Evolutionary conservation across 2,113 vertebrate species (phyloP), one percentile per base, ranked within the genome.

Genomic region (Alethe diademata): DNA sequence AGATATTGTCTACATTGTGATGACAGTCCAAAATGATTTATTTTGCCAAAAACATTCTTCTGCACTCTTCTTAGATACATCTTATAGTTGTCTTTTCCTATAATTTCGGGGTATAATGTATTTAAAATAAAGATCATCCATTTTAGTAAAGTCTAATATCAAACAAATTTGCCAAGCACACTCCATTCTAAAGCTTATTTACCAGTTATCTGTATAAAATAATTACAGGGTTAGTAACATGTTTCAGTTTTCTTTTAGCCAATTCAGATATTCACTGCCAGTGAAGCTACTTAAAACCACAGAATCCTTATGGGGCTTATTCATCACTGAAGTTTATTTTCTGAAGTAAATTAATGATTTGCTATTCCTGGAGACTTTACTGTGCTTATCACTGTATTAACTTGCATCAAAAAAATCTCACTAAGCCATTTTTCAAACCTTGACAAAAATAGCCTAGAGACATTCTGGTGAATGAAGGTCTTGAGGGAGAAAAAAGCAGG

Each of bases 271-370:
- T 80, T 95, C 79, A 91, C 53, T 95, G 74, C 61, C 81, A 23
- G 24, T 72, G 90, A 97, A 95, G 56, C 66, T 96, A 60, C 84
- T 95, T 96, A 94, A 88, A 97, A 96, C 93, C 92, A 76, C 50
- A 86, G 92, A 96, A 94, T 86, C 88, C 93, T 96, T 97, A 69
- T 73, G 95, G 84, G 91, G 74, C 70, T 97, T 97, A 96, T 94
- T 97, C 91, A 96, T 96, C 83, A 73, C 92, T 82, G 50, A 97
- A 97, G 92, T 95, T 97, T 97, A 95, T 97, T 97, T 97, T 97
- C 94, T 76, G 94, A 96, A 93, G 87, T 96, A 97, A 98, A 98
- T 98, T 97, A 97, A 98, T 97, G 97, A 97, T 97, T 95, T 98
- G 94, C 53, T 98, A 95, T 97, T 97, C 82, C 90, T 95, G 86